phyloP scores from a whole-genome alignment of 2,113 vertebrate genomes.

The Callipepla squamata region DNA sequence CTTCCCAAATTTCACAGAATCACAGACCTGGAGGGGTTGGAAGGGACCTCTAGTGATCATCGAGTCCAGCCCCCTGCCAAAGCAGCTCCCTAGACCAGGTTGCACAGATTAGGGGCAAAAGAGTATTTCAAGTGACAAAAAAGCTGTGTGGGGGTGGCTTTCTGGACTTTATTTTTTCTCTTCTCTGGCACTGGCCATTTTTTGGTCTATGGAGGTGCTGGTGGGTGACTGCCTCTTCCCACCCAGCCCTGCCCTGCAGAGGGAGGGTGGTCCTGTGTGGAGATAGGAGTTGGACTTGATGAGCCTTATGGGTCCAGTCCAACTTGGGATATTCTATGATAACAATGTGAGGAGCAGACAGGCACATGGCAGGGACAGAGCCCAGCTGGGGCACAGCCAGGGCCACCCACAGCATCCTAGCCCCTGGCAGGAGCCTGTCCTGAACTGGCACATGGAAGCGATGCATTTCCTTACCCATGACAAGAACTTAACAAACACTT shows the following conservation, averaged over 20 bases:
- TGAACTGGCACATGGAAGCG: background rate
- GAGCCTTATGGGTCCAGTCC: too few species aligned
- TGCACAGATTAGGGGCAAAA: background rate
- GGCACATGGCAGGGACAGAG: background rate
- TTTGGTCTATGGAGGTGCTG: background rate
- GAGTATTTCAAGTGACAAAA: background rate
- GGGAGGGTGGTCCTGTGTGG: background rate
- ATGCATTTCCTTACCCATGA: background rate
- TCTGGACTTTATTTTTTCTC: background rate
- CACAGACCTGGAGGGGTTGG: too few species aligned
- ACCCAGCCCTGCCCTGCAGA: background rate
- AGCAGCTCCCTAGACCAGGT: too few species aligned
- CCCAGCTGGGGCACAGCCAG: rapidly evolving
- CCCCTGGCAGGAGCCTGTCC: background rate
- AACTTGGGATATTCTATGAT: background rate
- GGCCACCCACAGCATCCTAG: background rate
- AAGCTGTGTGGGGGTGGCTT: background rate
- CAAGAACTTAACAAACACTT: background rate
- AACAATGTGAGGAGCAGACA: background rate
- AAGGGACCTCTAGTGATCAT: too few species aligned
- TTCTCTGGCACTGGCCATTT: background rate
- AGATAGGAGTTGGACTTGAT: too few species aligned
- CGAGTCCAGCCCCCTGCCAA: too few species aligned
- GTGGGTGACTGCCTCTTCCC: background rate
- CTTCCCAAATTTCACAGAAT: background rate